phyloP scores from a whole-genome alignment of 2,797 vertebrate genomes.

The Helicolenus hilgendorfi region DNA sequence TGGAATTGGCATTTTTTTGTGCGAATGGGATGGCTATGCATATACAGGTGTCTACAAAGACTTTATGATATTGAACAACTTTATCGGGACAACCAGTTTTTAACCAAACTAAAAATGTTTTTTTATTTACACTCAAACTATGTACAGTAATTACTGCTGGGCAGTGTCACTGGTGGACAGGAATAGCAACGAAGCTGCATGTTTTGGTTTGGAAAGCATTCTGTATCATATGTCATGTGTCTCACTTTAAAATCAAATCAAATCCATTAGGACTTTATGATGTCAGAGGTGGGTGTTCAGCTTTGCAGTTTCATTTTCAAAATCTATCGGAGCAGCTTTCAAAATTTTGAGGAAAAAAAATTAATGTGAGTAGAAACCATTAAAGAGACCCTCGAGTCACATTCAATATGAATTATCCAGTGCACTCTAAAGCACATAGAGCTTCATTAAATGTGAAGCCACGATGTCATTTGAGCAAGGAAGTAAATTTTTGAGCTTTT shows the following conservation, averaged over 20 bases:
- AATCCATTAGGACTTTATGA: not conserved
- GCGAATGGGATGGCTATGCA: not conserved
- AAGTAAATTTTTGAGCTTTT: not conserved
- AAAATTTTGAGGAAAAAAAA: not conserved
- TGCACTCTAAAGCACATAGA: not conserved
- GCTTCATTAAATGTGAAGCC: not conserved
- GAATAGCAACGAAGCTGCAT: not conserved
- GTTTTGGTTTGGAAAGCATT: not conserved
- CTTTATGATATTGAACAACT: not conserved
- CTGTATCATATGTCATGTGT: not conserved
- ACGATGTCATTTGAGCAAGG: not conserved
- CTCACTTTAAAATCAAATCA: not conserved
- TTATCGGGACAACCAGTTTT: not conserved
- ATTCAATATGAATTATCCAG: not conserved
- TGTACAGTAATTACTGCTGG: not conserved
- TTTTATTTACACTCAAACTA: not conserved
- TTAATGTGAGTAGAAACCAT: not conserved
- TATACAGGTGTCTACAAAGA: not conserved
- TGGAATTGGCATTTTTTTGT: no score
- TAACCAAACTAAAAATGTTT: not conserved
- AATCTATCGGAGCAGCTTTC: not conserved
- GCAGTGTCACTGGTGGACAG: not conserved
- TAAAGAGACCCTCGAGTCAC: not conserved
- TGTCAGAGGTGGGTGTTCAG: not conserved
- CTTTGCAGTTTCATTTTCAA: not conserved